Evolutionary conservation across 2,888 invertebrate genomes (phyloP), one percentile per base, ranked within the genome.

Genomic region (Anorthoa munda): DNA sequence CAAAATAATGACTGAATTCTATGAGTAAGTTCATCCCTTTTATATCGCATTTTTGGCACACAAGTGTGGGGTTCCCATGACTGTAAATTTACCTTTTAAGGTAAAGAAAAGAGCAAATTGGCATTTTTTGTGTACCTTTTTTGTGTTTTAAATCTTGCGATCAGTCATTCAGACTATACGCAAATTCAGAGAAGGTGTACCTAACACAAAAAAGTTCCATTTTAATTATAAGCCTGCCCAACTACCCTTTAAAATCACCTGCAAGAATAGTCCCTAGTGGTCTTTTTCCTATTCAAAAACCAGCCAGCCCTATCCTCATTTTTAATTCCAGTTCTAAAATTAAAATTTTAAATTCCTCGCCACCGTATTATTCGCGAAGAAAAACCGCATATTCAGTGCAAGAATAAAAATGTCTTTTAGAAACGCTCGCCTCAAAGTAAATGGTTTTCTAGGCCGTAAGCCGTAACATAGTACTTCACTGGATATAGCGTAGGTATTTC

Each of bases 381-480:
- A 83, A 79, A 80, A 66, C 81, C 75, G 68, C 75, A 80, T 68
- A 73, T 80, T 80, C 80, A 83, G 75, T 59, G 66, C 61, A 46
- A 80, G 81, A 68, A 73, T 80, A 83, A 80, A 80, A 80, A 80
- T 80, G 80, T 80, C 80, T 80, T 83, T 83, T 73, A 80, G 51
- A 83, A 83, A 72, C 58, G 61, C 58, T 80, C 26, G 75, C 53
- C 21, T 80, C 80, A 80, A 80, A 80, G 80, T 73, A 83, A 83
- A 83, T 73, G 80, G 56, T 80, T 80, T 80, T 80, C 80, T 83
- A 85, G 85, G 85, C 83, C 87, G 75, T 66, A 83, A 79, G 79
- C 79, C 83, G 73, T 64, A 68, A 58, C 79, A 51, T 76, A 78
- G 75, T 71, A 77, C 80, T 83, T 83, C 63, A 81, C 48, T 79